phyloP scores from a whole-genome alignment of 30 jellyfish, hydroid and myxozoan species.

The Aurelia coerulea region DNA sequence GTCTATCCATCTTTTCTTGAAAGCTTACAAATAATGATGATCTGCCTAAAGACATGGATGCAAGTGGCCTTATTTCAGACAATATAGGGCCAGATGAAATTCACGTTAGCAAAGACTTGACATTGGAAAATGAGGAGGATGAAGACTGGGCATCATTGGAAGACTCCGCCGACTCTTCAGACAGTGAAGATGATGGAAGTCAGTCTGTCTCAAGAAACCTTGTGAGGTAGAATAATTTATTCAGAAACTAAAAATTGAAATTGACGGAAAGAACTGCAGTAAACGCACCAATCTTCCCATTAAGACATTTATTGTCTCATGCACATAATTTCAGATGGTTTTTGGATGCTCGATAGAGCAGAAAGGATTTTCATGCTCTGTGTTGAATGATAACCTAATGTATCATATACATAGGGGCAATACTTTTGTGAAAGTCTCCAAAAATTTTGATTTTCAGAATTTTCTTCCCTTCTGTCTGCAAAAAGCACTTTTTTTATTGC shows the following conservation, averaged over 20 bases:
- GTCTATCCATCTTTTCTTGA: background rate
- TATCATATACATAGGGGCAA: too few relatives aligned
- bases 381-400: too few relatives aligned
- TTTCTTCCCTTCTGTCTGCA: too few relatives aligned
- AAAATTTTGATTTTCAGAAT: too few relatives aligned
- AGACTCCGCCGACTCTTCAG: slow-evolving; percentile 15
- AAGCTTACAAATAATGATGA: slow-evolving; percentile 13
- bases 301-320: background rate
- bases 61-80: slow-evolving; percentile 2
- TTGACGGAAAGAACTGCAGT: background rate
- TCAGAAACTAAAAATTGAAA: background rate
- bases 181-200: slow-evolving; percentile 18
- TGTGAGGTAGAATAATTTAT: slow-evolving; percentile 10
- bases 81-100: slow-evolving; percentile 7
- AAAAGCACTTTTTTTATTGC: too few relatives aligned
- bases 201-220: slow-evolving; percentile 28
- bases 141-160: slow-evolving; percentile 30
- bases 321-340: too few relatives aligned
- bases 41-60: slow-evolving; percentile 23
- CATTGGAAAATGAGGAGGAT: slow-evolving; percentile 5
- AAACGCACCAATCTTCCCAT: background rate
- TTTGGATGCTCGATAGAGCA: too few relatives aligned
- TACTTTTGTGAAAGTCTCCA: too few relatives aligned
- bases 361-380: too few relatives aligned
- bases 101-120: slow-evolving; percentile 20